Conservation (phyloP, 2,888 invertebrate genomes). For the Rhingia rostrata region DNA sequence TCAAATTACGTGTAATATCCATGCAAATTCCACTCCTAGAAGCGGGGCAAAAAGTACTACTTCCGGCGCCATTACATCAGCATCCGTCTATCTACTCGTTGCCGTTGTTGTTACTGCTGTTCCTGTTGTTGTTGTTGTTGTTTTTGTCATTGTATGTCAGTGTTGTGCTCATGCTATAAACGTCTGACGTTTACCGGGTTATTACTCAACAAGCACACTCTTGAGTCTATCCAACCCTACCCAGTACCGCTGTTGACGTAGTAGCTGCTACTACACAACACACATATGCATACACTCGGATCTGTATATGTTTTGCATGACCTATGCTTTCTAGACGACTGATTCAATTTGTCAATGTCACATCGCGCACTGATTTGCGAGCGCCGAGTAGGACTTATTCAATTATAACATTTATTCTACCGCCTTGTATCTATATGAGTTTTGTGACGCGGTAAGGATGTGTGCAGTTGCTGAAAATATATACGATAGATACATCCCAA, state of each 20-base stretch:
- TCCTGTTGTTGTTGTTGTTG: too few relatives aligned
- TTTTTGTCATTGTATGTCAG: too few relatives aligned
- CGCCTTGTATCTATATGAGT: constrained; percentile 12
- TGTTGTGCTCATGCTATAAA: constrained; percentile 16
- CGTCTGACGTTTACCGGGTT: constrained; percentile 54
- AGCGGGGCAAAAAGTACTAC: constrained; percentile 26
- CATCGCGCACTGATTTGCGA: constrained; percentile 48
- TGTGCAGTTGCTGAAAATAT: not conserved
- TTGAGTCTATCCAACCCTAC: constrained; percentile 19
- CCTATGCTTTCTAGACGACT: constrained; percentile 46
- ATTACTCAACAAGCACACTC: constrained; percentile 54
- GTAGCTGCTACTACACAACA: not conserved
- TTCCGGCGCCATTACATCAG: constrained; percentile 62
- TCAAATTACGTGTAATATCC: constrained; percentile 50
- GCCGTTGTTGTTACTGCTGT: not conserved
- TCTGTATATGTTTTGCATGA: constrained; percentile 12
- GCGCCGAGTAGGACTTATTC: constrained; percentile 25
- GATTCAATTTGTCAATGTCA: constrained; percentile 68
- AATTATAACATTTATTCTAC: constrained; percentile 42
- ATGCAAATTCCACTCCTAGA: constrained; percentile 50
- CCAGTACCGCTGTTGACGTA: not conserved
- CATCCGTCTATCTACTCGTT: constrained; percentile 18
- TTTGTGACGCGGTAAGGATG: constrained; percentile 9
- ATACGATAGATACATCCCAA: not conserved
- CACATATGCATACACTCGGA: not conserved